Evolutionary conservation across 2,113 vertebrate species (phyloP).

Genomic region (Aspiorhynchus laticeps): DNA sequence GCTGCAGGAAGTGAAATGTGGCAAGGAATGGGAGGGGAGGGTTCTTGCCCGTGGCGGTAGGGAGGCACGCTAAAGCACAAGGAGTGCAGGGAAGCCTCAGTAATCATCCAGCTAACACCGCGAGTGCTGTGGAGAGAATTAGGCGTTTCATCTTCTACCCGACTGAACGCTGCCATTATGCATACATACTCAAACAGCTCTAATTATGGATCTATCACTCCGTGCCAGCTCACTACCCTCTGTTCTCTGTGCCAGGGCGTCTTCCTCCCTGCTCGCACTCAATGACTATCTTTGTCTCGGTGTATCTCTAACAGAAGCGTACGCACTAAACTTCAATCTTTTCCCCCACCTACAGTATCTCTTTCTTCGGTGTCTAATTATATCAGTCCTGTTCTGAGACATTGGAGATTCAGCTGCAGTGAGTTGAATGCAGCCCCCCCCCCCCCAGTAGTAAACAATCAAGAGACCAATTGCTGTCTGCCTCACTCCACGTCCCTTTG

Average conservation of each 20-base stretch:
- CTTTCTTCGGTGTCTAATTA: slow-evolving; percentile 31
- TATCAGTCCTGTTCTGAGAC: slow-evolving; percentile 17
- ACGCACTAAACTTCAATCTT: slow-evolving; percentile 5
- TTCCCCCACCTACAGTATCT: slow-evolving; percentile 44
- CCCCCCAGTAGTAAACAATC: slow-evolving; percentile 31
- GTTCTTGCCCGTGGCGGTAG: slow-evolving; percentile 66
- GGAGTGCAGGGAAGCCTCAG: slow-evolving; percentile 60
- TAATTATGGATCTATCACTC: slow-evolving; percentile 69
- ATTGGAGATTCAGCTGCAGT: neutral
- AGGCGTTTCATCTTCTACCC: slow-evolving; percentile 46
- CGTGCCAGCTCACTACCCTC: slow-evolving; percentile 47
- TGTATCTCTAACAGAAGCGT: neutral
- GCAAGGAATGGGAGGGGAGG: neutral
- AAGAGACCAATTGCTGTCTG: slow-evolving; percentile 28
- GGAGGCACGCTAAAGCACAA: slow-evolving; percentile 13
- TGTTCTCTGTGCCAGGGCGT: slow-evolving; percentile 47
- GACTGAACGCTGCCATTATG: slow-evolving; percentile 42
- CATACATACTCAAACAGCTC: slow-evolving; percentile 52
- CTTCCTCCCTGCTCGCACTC: slow-evolving; percentile 47
- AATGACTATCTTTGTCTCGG: slow-evolving; percentile 52
- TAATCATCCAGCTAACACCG: slow-evolving; percentile 57
- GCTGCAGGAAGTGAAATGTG: slow-evolving; percentile 14
- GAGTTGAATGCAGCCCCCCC: neutral
- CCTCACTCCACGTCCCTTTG: slow-evolving; percentile 34
- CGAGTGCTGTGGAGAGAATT: slow-evolving; percentile 34